phyloP scores from a whole-genome alignment of 2,888 invertebrate genomes.

The Acronicta alni region DNA sequence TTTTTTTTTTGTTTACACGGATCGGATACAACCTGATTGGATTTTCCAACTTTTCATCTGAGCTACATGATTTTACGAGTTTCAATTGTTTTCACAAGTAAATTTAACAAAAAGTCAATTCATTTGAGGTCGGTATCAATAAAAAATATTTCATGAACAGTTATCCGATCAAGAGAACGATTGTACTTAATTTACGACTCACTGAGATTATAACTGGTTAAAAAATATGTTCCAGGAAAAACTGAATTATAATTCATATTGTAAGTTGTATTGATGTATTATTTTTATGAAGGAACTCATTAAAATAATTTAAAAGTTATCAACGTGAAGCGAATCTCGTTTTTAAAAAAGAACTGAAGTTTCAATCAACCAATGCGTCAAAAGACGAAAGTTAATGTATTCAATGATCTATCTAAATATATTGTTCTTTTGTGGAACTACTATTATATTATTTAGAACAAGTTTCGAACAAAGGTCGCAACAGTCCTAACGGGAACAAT shows the following conservation, averaged over 20 bases:
- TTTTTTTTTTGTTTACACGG: slow-evolving; percentile 7
- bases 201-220: slow-evolving; percentile 20
- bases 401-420: background rate
- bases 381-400: slow-evolving; percentile 39
- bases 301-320: background rate
- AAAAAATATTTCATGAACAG: slow-evolving; percentile 32
- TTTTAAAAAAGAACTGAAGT: too few relatives aligned
- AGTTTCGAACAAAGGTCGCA: slow-evolving; percentile 25
- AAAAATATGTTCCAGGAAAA: slow-evolving; percentile 26
- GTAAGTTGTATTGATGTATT: slow-evolving; percentile 21
- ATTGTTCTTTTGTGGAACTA: background rate
- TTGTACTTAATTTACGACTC: slow-evolving; percentile 36
- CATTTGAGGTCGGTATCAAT: slow-evolving; percentile 17
- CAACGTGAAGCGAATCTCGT: too few relatives aligned
- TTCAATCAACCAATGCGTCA: slow-evolving; percentile 4
- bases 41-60: background rate
- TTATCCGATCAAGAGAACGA: slow-evolving; percentile 34
- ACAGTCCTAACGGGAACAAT: slow-evolving; percentile 14
- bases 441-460: slow-evolving; percentile 21
- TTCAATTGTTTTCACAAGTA: slow-evolving; percentile 2
- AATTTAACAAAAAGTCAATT: slow-evolving; percentile 6
- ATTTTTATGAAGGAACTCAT: slow-evolving; percentile 4
- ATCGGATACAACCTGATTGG: slow-evolving; percentile 2
- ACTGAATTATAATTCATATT: background rate
- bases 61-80: too few relatives aligned